These are phyloP conservation scores for Anolis apletophallus DNA, from an alignment of 2,797 vertebrate genomes.

Conservation along the genomic window DNA sequence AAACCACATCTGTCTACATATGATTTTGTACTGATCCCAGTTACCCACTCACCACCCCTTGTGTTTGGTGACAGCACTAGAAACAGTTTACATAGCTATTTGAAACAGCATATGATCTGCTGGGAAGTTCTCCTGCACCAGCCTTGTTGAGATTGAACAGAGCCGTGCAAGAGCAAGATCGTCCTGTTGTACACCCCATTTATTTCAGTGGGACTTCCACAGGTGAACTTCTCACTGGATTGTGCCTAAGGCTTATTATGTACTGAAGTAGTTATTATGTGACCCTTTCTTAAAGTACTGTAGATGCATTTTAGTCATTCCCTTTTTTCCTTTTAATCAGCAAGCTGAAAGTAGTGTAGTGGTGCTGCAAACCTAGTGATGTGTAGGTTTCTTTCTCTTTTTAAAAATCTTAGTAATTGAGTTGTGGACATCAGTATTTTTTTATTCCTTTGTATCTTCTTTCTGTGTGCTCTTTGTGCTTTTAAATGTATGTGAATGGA, in stretches of 20 bases:
- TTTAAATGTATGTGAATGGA: slow-evolving; percentile 75
- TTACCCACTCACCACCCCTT: slow-evolving; percentile 14
- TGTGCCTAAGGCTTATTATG: slow-evolving; percentile 37
- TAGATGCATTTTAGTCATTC: slow-evolving; percentile 72
- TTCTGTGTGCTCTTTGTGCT: slow-evolving; percentile 77
- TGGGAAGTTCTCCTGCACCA: background rate
- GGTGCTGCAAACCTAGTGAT: slow-evolving; percentile 73
- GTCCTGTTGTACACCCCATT: background rate
- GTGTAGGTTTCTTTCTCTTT: slow-evolving; percentile 53
- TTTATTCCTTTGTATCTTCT: slow-evolving; percentile 66
- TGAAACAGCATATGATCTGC: slow-evolving; percentile 4
- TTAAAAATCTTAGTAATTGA: slow-evolving; percentile 70
- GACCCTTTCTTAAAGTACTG: slow-evolving; percentile 57
- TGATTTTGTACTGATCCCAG: slow-evolving; percentile 33
- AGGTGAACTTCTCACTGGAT: background rate
- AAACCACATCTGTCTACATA: slow-evolving; percentile 8
- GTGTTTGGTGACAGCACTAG: slow-evolving; percentile 56
- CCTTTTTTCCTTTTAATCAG: slow-evolving; percentile 75
- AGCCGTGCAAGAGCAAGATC: background rate
- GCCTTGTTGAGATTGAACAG: background rate
- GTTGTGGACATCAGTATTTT: slow-evolving; percentile 74
- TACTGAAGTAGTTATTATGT: slow-evolving; percentile 64
- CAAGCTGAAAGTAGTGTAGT: slow-evolving; percentile 68
- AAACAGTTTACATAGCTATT: slow-evolving; percentile 52
- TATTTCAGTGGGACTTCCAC: background rate